Evolutionary conservation across 2,113 vertebrate species (phyloP).

Genomic region (Platycercus adscitus): DNA sequence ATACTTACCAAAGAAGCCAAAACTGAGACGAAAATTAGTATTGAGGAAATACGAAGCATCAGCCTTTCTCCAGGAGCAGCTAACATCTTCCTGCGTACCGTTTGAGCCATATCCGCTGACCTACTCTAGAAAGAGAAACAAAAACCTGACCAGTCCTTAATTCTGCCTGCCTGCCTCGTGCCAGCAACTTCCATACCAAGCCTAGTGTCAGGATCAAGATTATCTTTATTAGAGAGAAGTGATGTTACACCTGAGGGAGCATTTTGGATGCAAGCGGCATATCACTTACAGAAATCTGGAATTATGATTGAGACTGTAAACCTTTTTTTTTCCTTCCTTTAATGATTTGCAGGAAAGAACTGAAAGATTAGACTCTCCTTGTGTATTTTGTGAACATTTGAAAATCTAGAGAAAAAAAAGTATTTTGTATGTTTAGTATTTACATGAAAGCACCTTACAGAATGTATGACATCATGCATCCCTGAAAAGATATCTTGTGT

Average conservation of each 20-base stretch:
- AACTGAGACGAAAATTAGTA: neutral
- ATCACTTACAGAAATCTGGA: neutral
- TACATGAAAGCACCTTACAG: neutral
- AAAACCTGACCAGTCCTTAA: neutral
- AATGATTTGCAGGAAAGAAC: neutral
- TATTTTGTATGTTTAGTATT: neutral
- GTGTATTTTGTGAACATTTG: neutral
- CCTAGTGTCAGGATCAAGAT: neutral
- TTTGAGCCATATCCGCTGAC: neutral
- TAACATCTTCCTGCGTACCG: neutral
- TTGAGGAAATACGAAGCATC: neutral
- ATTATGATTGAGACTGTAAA: neutral
- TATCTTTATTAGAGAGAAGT: neutral
- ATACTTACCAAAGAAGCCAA: neutral
- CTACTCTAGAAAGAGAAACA: neutral
- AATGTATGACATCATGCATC: neutral
- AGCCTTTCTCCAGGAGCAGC: neutral
- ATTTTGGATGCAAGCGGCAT: neutral
- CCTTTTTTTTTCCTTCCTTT: neutral
- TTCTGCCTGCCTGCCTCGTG: neutral
- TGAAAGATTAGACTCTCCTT: neutral
- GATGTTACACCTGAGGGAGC: neutral
- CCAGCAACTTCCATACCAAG: neutral
- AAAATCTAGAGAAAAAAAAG: neutral
- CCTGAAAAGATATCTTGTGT: neutral